phyloP scores from a whole-genome alignment of 1,140 invertebrate genomes.

The Chelonus insularis region DNA sequence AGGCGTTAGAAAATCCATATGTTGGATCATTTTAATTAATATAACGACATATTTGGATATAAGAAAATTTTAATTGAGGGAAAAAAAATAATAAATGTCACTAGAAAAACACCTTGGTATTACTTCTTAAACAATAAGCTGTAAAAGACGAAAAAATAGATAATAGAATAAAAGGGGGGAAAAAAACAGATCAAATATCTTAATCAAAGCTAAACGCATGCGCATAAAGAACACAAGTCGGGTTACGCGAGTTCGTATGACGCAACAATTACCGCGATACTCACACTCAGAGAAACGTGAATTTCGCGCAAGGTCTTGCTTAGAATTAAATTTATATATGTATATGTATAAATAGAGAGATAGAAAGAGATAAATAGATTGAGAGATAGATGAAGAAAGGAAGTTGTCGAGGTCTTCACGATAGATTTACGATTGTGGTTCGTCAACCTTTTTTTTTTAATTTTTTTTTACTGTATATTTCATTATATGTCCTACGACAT shows the following conservation, averaged over 20 bases:
- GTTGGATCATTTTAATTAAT: neutral
- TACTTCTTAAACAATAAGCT: too few species aligned
- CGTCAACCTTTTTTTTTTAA: conserved; percentile 2
- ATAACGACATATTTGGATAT: too few species aligned
- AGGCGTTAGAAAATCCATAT: neutral
- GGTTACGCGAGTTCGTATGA: conserved; percentile 31
- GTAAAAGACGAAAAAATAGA: neutral
- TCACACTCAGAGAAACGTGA: conserved; percentile 13
- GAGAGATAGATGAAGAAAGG: neutral
- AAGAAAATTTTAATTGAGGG: too few species aligned
- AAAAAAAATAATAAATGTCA: too few species aligned
- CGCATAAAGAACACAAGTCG: conserved; percentile 8
- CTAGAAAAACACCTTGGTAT: too few species aligned
- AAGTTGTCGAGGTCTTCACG: conserved; percentile 2
- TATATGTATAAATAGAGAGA: neutral
- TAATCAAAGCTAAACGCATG: neutral
- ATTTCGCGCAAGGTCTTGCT: conserved; percentile 11
- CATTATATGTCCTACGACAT: conserved; percentile 3
- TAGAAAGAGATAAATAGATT: neutral
- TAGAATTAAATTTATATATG: conserved; percentile 1
- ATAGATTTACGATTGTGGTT: neutral
- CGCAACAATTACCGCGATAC: conserved; percentile 19
- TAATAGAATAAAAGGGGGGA: too few species aligned
- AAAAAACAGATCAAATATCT: neutral
- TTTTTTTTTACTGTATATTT: too few species aligned